Evolutionary conservation across 2,888 invertebrate species (phyloP), one percentile per base, ranked within the genome.

Genomic region (Orthosia gothica): DNA sequence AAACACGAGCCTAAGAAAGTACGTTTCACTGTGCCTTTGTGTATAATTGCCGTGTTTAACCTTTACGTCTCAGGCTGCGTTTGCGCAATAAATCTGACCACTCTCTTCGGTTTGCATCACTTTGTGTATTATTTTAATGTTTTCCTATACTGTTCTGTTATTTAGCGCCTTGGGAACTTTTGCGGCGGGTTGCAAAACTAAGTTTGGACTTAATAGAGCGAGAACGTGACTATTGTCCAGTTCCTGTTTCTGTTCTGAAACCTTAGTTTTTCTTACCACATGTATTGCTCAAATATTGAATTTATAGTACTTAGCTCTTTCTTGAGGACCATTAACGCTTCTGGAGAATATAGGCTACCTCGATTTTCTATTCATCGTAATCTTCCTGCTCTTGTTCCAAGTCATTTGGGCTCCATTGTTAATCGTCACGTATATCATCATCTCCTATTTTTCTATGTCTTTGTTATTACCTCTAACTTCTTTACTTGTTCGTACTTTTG

Each of bases 11-110:
- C 23, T 47, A 81, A 75, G 83, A 73, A 82, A 79, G 74, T 80
- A 57, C 65, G 83, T 83, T 83, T 83, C 74, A 54, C 75, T n/a
- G 65, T 75, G 70, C 68, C 75, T 70, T 79, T 79, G 72, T 84
- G 45, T 66, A 61, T 79, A 84, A 85, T 79, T 77, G 61, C 70
- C 40, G 58, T 74, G 72, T 68, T 79, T 81, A 78, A 78, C 65
- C 77, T 83, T 82, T 80, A 62, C 50, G 75, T 52, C 62, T 79
- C 23, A n/a, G 26, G 20, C 23, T 66, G 65, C 70, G 70, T 54
- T 79, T 82, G 79, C 72, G 82, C 74, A 77, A 83, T 62, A 69
- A 70, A 71, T 70, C 62, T 85, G 83, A 80, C 86, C 84, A 66
- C 70, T 82, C 70, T 77, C 77, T 70, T 66, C n/a, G 40, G 23